phyloP scores from a whole-genome alignment of 1,140 invertebrate species.

The Stratiolaelaps scimitus region DNA sequence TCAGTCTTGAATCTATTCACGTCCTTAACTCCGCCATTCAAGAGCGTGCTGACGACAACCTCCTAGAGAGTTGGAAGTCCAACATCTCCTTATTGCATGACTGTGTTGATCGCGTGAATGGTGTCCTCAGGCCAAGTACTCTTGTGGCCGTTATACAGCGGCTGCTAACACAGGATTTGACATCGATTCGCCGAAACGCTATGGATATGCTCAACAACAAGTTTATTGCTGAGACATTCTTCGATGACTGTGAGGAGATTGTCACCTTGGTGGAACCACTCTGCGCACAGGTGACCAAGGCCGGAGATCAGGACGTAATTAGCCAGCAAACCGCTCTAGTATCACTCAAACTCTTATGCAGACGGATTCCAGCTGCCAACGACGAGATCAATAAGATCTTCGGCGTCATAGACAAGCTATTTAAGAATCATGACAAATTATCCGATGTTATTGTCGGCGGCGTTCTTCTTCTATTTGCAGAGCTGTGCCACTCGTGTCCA shows the following conservation, averaged over 20 bases:
- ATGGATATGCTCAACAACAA: conserved; percentile 69
- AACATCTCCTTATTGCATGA: conserved; percentile 7
- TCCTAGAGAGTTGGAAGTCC: conserved; percentile 2
- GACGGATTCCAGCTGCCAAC: conserved; percentile 46
- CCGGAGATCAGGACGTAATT: conserved; percentile 35
- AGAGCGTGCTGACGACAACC: not conserved
- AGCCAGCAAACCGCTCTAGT: conserved; percentile 66
- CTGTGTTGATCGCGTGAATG: conserved; percentile 15
- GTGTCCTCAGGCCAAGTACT: conserved; percentile 40
- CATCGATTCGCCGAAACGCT: conserved; percentile 59
- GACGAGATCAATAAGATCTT: conserved; percentile 34
- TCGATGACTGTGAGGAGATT: not conserved
- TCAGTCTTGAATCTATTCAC: conserved; percentile 13
- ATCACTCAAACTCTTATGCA: conserved; percentile 63
- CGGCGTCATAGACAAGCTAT: conserved; percentile 35
- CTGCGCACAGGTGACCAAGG: conserved; percentile 24
- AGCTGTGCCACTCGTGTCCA: conserved; percentile 55
- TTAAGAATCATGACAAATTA: conserved; percentile 37
- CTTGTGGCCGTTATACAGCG: conserved; percentile 61
- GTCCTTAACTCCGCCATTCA: not conserved
- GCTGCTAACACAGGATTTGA: conserved; percentile 54
- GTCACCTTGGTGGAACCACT: conserved; percentile 21
- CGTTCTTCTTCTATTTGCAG: conserved; percentile 59
- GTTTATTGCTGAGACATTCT: conserved; percentile 41
- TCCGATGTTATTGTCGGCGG: conserved; percentile 35